Evolutionary conservation across 1,140 invertebrate species (phyloP).

Genomic region (Panagrolaimus sp.): DNA sequence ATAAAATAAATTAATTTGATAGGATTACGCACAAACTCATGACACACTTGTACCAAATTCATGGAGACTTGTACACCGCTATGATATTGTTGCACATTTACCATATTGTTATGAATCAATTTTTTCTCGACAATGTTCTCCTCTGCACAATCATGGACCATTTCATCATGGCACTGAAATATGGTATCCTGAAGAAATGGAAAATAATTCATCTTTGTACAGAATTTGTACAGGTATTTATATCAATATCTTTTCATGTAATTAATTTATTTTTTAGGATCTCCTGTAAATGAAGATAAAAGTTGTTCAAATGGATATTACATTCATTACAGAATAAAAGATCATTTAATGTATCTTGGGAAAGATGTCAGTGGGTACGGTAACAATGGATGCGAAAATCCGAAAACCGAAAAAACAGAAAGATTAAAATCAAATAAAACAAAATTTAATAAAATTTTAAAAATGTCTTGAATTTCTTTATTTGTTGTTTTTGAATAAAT

Average conservation of each 20-base stretch:
- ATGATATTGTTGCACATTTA: slow-evolving; percentile 42
- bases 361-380: slow-evolving; percentile 37
- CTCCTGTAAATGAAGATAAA: slow-evolving; percentile 40
- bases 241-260: background rate
- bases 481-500: too few relatives aligned
- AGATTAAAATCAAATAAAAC: too few relatives aligned
- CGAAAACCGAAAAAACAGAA: too few relatives aligned
- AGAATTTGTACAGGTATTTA: slow-evolving; percentile 29
- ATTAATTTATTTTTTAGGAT: background rate
- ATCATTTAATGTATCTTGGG: slow-evolving; percentile 42
- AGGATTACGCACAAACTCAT: slow-evolving; percentile 34
- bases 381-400: slow-evolving; percentile 23
- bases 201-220: slow-evolving; percentile 22
- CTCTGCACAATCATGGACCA: slow-evolving; percentile 28
- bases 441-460: too few relatives aligned
- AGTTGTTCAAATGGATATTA: slow-evolving; percentile 36
- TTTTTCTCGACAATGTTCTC: slow-evolving; percentile 10
- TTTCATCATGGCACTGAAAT: slow-evolving; percentile 50
- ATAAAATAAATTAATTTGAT: too few relatives aligned
- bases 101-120: slow-evolving; percentile 43
- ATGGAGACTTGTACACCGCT: slow-evolving; percentile 42
- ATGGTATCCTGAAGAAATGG: slow-evolving; percentile 33
- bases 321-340: slow-evolving; percentile 37
- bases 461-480: too few relatives aligned
- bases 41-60: slow-evolving; percentile 40